Conservation (phyloP, 2,888 invertebrate genomes). For the Acronicta alni region DNA sequence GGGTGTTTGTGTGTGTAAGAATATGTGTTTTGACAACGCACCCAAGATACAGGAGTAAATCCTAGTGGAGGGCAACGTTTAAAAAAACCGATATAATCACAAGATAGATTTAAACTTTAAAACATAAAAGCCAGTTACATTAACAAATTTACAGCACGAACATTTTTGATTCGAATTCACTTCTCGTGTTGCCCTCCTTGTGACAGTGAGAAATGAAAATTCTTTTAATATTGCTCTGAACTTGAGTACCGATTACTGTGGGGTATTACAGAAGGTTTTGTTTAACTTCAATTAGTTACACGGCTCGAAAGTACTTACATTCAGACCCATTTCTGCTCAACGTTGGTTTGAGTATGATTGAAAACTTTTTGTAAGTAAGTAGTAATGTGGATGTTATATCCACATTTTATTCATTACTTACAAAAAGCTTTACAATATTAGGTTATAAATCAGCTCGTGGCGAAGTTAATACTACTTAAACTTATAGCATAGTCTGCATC, state of each 20-base stretch:
- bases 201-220: slow-evolving; percentile 25
- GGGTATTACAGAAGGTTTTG: slow-evolving; percentile 46
- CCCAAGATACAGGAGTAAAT: too few species aligned
- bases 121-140: slow-evolving; percentile 1
- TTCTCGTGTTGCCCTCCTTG: slow-evolving; percentile 11
- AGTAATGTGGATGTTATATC: too few species aligned
- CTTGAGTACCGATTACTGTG: slow-evolving; percentile 31
- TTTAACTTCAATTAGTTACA: slow-evolving; percentile 38
- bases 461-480: too few species aligned
- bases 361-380: not conserved
- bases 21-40: too few species aligned
- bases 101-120: not conserved
- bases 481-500: too few species aligned
- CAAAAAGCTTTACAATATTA: too few species aligned
- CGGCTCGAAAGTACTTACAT: slow-evolving; percentile 17
- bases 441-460: too few species aligned
- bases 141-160: slow-evolving; percentile 15
- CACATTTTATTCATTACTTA: too few species aligned
- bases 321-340: not conserved
- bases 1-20: too few species aligned
- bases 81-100: too few species aligned
- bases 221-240: slow-evolving; percentile 36
- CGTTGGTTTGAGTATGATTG: not conserved
- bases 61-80: too few species aligned
- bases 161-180: slow-evolving; percentile 2